Evolutionary conservation across 2,888 invertebrate genomes (phyloP).

Genomic region (Acholoe squamosa): DNA sequence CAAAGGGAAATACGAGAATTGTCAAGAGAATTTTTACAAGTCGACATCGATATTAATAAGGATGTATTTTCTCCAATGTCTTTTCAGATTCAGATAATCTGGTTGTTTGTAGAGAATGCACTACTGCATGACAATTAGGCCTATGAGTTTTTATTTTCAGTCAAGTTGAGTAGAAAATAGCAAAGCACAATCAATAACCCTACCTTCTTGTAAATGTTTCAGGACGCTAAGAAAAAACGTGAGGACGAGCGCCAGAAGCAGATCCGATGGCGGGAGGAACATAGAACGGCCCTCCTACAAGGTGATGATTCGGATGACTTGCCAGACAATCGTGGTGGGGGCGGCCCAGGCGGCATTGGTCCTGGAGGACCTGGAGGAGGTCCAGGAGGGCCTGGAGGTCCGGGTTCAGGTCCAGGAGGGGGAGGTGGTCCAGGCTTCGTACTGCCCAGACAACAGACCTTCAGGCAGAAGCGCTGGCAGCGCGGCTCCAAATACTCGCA

Average conservation of each 20-base stretch:
- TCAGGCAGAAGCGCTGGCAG: constrained; percentile 69
- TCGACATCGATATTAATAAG: too few relatives aligned
- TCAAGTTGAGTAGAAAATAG: too few relatives aligned
- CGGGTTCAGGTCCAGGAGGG: not conserved
- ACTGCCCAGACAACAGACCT: constrained; percentile 58
- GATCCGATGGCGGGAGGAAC: constrained; percentile 72
- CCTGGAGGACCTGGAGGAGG: constrained; percentile 4
- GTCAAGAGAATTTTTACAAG: too few relatives aligned
- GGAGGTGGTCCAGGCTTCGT: constrained; percentile 2
- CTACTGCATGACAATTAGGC: too few relatives aligned
- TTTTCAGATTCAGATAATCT: too few relatives aligned
- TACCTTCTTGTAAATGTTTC: not conserved
- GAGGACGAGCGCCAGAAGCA: constrained; percentile 73
- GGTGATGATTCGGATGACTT: constrained; percentile 63
- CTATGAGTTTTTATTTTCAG: too few relatives aligned
- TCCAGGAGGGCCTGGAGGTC: not conserved
- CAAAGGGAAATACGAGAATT: too few relatives aligned
- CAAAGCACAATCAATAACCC: too few relatives aligned
- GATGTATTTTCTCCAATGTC: too few relatives aligned
- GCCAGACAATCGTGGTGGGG: constrained; percentile 50
- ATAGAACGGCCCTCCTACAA: constrained; percentile 69
- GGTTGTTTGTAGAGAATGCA: too few relatives aligned
- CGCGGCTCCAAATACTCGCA: constrained; percentile 59
- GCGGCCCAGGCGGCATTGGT: constrained; percentile 47
- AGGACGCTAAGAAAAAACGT: constrained; percentile 72